Evolutionary conservation across 1,140 invertebrate species (phyloP).

Genomic region (Aleiodes sp.): DNA sequence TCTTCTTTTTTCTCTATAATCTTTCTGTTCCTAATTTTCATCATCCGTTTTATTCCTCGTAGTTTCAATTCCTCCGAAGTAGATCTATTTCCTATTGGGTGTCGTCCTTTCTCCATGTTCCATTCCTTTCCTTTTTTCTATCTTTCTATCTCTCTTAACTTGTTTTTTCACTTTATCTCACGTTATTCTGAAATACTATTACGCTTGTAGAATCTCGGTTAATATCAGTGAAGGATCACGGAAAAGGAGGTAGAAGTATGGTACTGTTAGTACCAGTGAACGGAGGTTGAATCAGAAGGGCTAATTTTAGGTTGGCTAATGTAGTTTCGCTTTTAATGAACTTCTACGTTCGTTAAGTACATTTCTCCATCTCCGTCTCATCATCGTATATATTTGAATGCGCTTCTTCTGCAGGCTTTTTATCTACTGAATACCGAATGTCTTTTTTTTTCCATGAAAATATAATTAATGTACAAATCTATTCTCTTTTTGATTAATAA

Average conservation of each 20-base stretch:
- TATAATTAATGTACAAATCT: too few species aligned
- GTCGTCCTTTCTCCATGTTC: constrained; percentile 38
- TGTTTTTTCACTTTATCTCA: not conserved
- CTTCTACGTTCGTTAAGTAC: constrained; percentile 66
- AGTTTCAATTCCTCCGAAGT: constrained; percentile 52
- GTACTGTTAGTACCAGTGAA: constrained; percentile 15
- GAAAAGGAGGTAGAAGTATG: constrained; percentile 32
- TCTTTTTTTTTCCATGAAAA: too few species aligned
- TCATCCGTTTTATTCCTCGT: constrained; percentile 35
- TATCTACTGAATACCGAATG: too few species aligned
- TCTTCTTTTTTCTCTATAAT: not conserved
- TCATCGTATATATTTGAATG: too few species aligned
- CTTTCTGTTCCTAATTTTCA: not conserved
- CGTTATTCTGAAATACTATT: constrained; percentile 14
- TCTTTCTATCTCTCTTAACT: not conserved
- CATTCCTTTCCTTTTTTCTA: constrained; percentile 11
- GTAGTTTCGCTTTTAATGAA: constrained; percentile 67
- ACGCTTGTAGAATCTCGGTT: constrained; percentile 7
- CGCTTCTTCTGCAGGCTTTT: too few species aligned
- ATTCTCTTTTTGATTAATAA: too few species aligned
- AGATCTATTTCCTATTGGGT: constrained; percentile 65
- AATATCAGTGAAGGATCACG: constrained; percentile 20
- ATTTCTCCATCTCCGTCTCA: constrained; percentile 60
- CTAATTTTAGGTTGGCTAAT: constrained; percentile 66
- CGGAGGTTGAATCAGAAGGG: constrained; percentile 49